Percentiles rank a stretch among this genome's conserved stretches.
Conservation (phyloP, 2,797 vertebrate species). For the Catamblyrhynchus diadema region DNA sequence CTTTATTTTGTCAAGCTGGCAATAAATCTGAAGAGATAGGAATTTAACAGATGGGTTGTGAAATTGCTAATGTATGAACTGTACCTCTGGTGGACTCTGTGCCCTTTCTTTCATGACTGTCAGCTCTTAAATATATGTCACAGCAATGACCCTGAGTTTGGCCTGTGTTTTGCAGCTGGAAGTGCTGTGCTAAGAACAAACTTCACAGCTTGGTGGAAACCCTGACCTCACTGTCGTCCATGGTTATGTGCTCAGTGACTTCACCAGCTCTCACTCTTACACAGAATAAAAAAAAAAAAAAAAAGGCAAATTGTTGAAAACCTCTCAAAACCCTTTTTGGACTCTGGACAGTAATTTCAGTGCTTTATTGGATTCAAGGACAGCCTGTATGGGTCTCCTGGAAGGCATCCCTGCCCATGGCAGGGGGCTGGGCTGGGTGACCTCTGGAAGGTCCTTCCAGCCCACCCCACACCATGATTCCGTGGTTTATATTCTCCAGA, state of each 20-base stretch:
- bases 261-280: background rate
- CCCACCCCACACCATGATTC: background rate
- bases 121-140: constrained; percentile 26
- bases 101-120: constrained; percentile 17
- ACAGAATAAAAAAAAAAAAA: background rate
- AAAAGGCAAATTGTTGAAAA: background rate
- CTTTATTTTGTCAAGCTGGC: background rate
- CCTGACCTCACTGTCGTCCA: background rate
- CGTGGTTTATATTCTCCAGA: too few relatives aligned
- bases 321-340: background rate
- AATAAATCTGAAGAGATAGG: background rate
- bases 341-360: background rate
- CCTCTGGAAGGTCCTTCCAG: background rate
- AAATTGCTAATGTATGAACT: background rate
- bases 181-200: constrained; percentile 21
- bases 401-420: background rate
- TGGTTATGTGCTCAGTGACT: background rate
- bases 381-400: background rate
- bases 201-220: constrained; percentile 7
- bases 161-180: constrained; percentile 20
- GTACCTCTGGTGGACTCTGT: background rate
- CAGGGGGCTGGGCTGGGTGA: background rate
- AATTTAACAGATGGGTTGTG: constrained; percentile 17
- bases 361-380: background rate
- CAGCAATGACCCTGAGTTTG: constrained; percentile 17